These are phyloP conservation scores for Lasaia peninsularis DNA, from an alignment of 1,140 invertebrate genomes.

Conservation along the genomic window DNA sequence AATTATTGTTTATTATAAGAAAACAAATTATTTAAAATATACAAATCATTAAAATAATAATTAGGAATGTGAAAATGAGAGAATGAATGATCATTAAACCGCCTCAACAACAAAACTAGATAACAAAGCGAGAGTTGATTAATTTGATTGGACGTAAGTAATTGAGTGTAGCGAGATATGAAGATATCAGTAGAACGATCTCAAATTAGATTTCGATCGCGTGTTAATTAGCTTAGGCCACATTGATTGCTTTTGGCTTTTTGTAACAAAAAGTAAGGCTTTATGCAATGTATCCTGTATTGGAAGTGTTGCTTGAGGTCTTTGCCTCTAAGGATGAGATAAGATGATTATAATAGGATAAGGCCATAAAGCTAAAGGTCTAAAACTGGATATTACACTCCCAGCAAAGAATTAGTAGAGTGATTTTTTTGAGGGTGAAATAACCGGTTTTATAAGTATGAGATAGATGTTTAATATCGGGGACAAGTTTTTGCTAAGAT, in stretches of 20 bases:
- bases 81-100: background rate
- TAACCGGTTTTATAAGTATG: no score
- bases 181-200: conserved; percentile 6
- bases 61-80: no score
- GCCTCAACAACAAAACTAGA: background rate
- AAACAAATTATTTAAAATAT: no score
- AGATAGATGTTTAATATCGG: no score
- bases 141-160: background rate
- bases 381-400: no score
- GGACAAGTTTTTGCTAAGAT: no score
- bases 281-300: background rate
- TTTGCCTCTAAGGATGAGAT: background rate
- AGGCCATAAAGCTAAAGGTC: no score
- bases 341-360: no score
- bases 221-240: conserved; percentile 2
- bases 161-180: conserved; percentile 3
- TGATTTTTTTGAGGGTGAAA: no score
- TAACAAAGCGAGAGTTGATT: background rate
- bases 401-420: no score
- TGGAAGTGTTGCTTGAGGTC: background rate
- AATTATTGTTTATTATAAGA: no score
- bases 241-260: background rate
- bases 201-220: conserved; percentile 7
- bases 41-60: no score
- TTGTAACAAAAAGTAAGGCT: background rate